phyloP scores from a whole-genome alignment of 2,888 invertebrate species.

The Matsumyia berberina region DNA sequence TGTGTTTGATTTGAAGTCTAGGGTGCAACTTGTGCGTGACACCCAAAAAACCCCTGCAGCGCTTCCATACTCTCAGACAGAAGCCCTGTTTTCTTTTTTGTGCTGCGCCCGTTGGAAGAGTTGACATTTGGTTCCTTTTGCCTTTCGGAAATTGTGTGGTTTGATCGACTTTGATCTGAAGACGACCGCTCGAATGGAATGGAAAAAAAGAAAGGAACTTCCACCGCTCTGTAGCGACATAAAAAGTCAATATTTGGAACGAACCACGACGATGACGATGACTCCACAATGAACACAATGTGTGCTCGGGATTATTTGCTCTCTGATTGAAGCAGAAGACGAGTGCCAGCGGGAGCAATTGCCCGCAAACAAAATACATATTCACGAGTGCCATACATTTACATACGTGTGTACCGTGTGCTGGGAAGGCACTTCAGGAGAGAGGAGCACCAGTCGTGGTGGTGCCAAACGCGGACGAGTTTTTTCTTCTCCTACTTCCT shows the following conservation, averaged over 20 bases:
- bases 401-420: conserved; percentile 32
- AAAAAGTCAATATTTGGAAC: conserved; percentile 73
- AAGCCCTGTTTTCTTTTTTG: conserved; percentile 25
- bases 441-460: conserved; percentile 5
- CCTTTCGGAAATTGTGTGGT: conserved; percentile 34
- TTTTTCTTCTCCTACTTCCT: conserved; percentile 44
- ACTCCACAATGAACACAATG: conserved; percentile 33
- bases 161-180: conserved; percentile 74
- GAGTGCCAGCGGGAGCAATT: conserved; percentile 62
- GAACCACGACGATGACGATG: conserved; percentile 16
- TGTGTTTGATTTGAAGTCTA: conserved; percentile 18
- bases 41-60: conserved; percentile 22
- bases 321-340: conserved; percentile 60
- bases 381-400: conserved; percentile 55
- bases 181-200: conserved; percentile 22
- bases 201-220: neutral
- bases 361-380: conserved; percentile 63
- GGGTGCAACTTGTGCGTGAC: conserved; percentile 31
- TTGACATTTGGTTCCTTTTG: conserved; percentile 38
- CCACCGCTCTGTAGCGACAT: conserved; percentile 7
- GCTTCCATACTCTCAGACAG: conserved; percentile 47
- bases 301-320: conserved; percentile 67
- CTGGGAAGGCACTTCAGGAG: conserved; percentile 40
- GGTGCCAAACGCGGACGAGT: conserved; percentile 44
- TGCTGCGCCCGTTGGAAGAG: conserved; percentile 28